These are phyloP conservation scores for Poeciliopsis gracilis DNA, from an alignment of 2,797 vertebrate species.

Conservation along the genomic window DNA sequence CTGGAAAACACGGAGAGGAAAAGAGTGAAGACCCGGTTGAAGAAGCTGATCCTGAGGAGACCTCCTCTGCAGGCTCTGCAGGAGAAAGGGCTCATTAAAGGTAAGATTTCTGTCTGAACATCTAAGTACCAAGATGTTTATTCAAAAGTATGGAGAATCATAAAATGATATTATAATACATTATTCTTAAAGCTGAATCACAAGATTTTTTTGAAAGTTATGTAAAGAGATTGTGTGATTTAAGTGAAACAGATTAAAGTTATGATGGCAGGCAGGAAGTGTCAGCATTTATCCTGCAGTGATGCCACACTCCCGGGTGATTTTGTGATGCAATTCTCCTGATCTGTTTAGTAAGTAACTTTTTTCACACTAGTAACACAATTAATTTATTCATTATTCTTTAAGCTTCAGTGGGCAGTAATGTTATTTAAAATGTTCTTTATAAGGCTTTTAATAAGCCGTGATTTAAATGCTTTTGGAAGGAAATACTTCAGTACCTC, in stretches of 20 bases:
- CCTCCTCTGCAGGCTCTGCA: slow-evolving; percentile 90
- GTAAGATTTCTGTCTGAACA: slow-evolving; percentile 52
- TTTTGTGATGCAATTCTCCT: slow-evolving; percentile 22
- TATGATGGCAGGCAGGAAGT: slow-evolving; percentile 42
- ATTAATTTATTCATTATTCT: slow-evolving; percentile 11
- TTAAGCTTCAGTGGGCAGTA: neutral
- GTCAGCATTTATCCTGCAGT: slow-evolving; percentile 36
- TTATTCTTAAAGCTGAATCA: neutral
- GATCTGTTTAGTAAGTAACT: slow-evolving; percentile 25
- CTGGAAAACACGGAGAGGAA: slow-evolving; percentile 85
- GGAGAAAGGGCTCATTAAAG: slow-evolving; percentile 92
- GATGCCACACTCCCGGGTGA: slow-evolving; percentile 36
- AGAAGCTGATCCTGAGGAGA: slow-evolving; percentile 88
- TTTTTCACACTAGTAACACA: slow-evolving; percentile 19
- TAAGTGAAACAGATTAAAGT: slow-evolving; percentile 21
- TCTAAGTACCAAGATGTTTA: slow-evolving; percentile 9
- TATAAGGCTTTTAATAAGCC: neutral
- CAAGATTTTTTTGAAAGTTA: slow-evolving; percentile 6
- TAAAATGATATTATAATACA: neutral
- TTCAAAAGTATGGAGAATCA: slow-evolving; percentile 16
- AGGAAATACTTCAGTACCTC: neutral
- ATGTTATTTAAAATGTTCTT: slow-evolving; percentile 1
- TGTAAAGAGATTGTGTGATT: slow-evolving; percentile 16
- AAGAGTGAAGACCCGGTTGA: slow-evolving; percentile 87
- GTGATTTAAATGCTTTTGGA: neutral